Percentiles rank a stretch among this genome's conserved stretches.
Evolutionary conservation across 2,888 invertebrate species (phyloP).

Genomic region (Drosophila affinis): DNA sequence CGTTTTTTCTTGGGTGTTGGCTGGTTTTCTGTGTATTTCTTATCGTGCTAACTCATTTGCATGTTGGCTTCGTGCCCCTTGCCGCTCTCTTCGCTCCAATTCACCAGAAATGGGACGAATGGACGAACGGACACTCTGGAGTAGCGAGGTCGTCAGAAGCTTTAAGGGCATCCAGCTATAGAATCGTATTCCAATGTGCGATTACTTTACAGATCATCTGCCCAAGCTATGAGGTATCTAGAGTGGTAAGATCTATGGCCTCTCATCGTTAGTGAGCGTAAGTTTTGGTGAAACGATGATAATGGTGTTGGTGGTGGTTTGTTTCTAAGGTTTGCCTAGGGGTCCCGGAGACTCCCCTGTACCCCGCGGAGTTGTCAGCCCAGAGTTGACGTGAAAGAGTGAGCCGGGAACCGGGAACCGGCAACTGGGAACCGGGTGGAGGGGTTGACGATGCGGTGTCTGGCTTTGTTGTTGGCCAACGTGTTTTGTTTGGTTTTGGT

Average conservation of each 20-base stretch:
- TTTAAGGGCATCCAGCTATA: background rate
- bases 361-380: constrained; percentile 18
- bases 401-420: background rate
- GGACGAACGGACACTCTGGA: too few relatives aligned
- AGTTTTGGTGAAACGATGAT: constrained; percentile 24
- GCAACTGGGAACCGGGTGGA: background rate
- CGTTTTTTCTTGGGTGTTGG: too few relatives aligned
- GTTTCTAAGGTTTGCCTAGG: constrained; percentile 7
- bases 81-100: background rate
- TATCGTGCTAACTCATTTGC: background rate
- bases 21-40: background rate
- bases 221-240: background rate
- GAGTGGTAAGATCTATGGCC: background rate
- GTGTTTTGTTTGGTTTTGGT: constrained; percentile 63
- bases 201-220: background rate
- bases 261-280: background rate
- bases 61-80: background rate
- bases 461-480: constrained; percentile 52
- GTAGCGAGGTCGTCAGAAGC: background rate
- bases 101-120: too few relatives aligned
- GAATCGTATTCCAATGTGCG: background rate
- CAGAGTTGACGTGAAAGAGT: constrained; percentile 20
- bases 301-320: background rate
- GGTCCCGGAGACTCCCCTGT: constrained; percentile 5
- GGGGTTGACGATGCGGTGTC: background rate